Conservation (phyloP, 2,888 invertebrate genomes). For the Drosophila kanekoi region DNA sequence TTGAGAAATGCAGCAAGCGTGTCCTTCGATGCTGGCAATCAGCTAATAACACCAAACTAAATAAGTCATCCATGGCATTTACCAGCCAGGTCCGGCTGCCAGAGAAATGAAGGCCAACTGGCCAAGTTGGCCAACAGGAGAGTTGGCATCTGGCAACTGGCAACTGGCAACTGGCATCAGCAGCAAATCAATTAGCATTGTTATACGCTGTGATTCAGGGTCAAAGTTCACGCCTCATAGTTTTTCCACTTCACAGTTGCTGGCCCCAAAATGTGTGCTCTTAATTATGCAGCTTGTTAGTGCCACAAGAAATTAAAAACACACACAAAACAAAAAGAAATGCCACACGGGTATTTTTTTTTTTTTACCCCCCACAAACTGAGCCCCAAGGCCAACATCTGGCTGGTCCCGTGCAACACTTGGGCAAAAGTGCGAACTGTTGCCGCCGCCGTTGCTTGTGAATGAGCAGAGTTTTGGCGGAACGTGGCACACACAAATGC, state of each 20-base stretch:
- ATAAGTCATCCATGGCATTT: constrained; percentile 4
- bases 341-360: no score
- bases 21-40: constrained; percentile 7
- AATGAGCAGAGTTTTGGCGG: constrained; percentile 22
- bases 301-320: constrained; percentile 12
- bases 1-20: background rate
- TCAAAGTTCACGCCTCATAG: constrained; percentile 25
- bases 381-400: constrained; percentile 24
- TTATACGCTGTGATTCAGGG: constrained; percentile 8
- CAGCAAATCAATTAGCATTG: constrained; percentile 27
- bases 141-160: no score
- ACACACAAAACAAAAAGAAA: constrained; percentile 1
- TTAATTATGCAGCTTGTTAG: constrained; percentile 72
- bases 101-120: background rate
- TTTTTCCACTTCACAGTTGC: constrained; percentile 22
- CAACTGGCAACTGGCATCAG: background rate
- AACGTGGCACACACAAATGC: constrained; percentile 14
- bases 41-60: constrained; percentile 3
- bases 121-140: background rate
- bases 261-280: constrained; percentile 38
- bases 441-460: constrained; percentile 11
- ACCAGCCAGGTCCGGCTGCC: background rate
- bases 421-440: constrained; percentile 3
- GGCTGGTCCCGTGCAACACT: background rate
- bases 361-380: no score